Evolutionary conservation across 2,797 vertebrate species (phyloP).

Genomic region (Argentina silus): DNA sequence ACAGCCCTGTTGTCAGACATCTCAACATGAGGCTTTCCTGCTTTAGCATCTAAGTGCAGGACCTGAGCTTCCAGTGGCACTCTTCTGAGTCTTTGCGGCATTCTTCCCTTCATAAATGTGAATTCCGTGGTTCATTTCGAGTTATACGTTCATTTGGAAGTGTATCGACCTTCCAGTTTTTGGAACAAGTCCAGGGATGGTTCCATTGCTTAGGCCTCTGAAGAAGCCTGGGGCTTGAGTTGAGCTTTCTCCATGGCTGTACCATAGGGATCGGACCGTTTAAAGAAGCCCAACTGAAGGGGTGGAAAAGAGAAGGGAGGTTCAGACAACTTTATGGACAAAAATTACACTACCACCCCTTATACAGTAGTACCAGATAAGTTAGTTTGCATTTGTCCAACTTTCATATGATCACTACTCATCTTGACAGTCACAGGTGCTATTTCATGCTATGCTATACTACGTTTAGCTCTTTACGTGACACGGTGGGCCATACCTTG

Average conservation of each 20-base stretch:
- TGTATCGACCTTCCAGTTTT: slow-evolving; percentile 51
- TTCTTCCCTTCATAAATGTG: slow-evolving; percentile 37
- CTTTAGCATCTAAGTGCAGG: slow-evolving; percentile 61
- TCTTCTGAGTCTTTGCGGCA: slow-evolving; percentile 27
- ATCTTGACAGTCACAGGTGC: not conserved
- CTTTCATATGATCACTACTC: not conserved
- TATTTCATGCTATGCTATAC: not conserved
- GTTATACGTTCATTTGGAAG: slow-evolving; percentile 19
- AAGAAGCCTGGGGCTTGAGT: slow-evolving; percentile 90
- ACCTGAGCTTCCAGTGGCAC: slow-evolving; percentile 67
- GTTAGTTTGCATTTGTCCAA: not conserved
- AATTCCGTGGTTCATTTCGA: slow-evolving; percentile 27
- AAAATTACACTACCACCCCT: not conserved
- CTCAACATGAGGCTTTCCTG: slow-evolving; percentile 27
- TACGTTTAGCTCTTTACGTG: not conserved
- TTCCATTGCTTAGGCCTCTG: slow-evolving; percentile 79
- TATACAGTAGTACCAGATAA: not conserved
- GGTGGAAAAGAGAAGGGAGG: slow-evolving; percentile 12
- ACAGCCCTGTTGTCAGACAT: slow-evolving; percentile 35
- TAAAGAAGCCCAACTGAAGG: slow-evolving; percentile 89
- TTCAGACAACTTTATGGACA: not conserved
- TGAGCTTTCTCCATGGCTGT: slow-evolving; percentile 94
- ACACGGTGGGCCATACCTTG: slow-evolving; percentile 78
- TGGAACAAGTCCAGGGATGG: slow-evolving; percentile 38
- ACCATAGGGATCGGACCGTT: slow-evolving; percentile 86